These are phyloP conservation scores for Abscondita cerata DNA, from an alignment of 2,888 invertebrate species.

Conservation along the genomic window DNA sequence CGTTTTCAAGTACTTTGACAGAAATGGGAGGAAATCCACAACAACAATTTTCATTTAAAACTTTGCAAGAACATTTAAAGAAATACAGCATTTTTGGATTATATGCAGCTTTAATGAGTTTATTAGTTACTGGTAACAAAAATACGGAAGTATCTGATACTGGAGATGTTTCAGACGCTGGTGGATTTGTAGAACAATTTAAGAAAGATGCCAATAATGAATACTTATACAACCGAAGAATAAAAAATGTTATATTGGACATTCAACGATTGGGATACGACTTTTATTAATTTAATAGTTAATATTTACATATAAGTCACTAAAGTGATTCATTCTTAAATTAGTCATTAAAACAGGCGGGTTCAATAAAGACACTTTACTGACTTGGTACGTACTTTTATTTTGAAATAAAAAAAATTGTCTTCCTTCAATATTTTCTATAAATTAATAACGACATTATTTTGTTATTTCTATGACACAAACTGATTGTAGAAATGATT, in stretches of 20 bases:
- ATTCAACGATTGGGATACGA: constrained; percentile 23
- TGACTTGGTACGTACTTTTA: no score
- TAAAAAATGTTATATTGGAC: constrained; percentile 33
- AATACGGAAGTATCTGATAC: constrained; percentile 40
- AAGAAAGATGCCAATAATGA: constrained; percentile 32
- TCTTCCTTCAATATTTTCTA: no score
- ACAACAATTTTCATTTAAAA: constrained; percentile 45
- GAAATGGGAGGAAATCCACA: constrained; percentile 45
- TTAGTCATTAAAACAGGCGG: no score
- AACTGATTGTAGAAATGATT: no score
- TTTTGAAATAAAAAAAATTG: no score
- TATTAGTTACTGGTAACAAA: constrained; percentile 43
- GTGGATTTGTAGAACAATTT: constrained; percentile 7
- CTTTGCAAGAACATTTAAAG: constrained; percentile 44
- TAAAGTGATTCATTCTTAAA: no score
- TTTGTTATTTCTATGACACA: no score
- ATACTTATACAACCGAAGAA: constrained; percentile 29
- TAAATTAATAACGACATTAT: no score
- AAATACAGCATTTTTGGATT: constrained; percentile 45
- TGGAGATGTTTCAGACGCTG: constrained; percentile 6
- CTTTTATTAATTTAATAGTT: no score
- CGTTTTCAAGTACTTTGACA: constrained; percentile 40
- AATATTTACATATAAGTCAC: no score
- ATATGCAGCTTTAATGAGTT: constrained; percentile 40
- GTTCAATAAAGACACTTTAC: no score